These are phyloP conservation scores for Xiphophorus hellerii DNA, from an alignment of 2,113 vertebrate genomes.

Conservation along the genomic window DNA sequence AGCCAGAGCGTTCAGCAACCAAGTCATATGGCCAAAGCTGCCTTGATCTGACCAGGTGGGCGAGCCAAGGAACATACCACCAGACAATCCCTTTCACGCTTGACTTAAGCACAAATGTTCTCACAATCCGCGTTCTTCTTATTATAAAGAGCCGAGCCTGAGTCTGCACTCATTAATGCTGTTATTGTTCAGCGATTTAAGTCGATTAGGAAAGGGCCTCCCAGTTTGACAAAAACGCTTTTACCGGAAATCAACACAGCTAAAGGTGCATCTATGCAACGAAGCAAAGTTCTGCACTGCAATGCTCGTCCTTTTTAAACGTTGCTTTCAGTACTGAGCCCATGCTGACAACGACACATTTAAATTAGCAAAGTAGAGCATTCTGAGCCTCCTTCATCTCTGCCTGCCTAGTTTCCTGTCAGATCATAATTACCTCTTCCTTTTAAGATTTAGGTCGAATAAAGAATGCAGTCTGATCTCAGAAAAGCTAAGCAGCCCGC, in stretches of 20 bases:
- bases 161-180: conserved; percentile 69
- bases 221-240: conserved; percentile 26
- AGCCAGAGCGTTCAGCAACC: conserved; percentile 37
- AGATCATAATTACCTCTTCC: conserved; percentile 39
- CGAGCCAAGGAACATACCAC: conserved; percentile 74
- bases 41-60: conserved; percentile 65
- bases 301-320: conserved; percentile 9
- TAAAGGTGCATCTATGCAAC: background rate
- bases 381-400: conserved; percentile 11
- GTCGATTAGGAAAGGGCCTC: conserved; percentile 47
- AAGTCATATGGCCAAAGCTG: conserved; percentile 46
- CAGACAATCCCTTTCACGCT: conserved; percentile 75
- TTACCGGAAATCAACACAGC: background rate
- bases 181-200: conserved; percentile 73
- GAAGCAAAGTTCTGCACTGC: background rate
- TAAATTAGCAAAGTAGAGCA: conserved; percentile 5
- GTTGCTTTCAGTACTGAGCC: background rate
- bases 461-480: conserved; percentile 68
- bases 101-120: conserved; percentile 71
- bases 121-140: conserved; percentile 48
- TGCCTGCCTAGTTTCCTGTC: conserved; percentile 23
- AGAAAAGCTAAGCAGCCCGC: conserved; percentile 53
- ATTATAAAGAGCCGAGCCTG: conserved; percentile 61
- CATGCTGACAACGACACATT: background rate
- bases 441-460: conserved; percentile 62